phyloP scores from a whole-genome alignment of 2,888 invertebrate species.

The Phyllotreta striolata region DNA sequence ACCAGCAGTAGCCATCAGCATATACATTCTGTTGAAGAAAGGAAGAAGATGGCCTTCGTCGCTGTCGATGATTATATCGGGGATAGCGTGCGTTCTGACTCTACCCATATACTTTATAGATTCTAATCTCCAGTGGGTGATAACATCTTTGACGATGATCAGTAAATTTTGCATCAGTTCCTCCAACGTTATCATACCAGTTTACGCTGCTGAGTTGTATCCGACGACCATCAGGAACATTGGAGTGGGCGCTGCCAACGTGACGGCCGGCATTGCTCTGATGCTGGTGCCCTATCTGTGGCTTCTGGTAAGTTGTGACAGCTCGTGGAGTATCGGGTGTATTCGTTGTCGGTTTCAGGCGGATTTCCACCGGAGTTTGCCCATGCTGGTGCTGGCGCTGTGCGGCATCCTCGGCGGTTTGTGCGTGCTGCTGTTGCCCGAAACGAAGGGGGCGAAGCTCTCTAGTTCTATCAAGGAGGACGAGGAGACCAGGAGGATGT shows the following conservation, averaged over 20 bases:
- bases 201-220: conserved; percentile 81
- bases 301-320: conserved; percentile 72
- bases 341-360: conserved; percentile 63
- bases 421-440: conserved; percentile 77
- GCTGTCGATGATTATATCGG: conserved; percentile 72
- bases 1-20: conserved; percentile 79
- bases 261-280: conserved; percentile 77
- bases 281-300: conserved; percentile 82
- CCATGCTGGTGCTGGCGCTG: conserved; percentile 75
- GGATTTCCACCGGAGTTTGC: conserved; percentile 70
- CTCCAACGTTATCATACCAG: conserved; percentile 80
- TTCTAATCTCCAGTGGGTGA: conserved; percentile 70
- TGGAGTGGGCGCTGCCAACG: conserved; percentile 78
- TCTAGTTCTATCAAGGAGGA: conserved; percentile 55
- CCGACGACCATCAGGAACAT: conserved; percentile 82
- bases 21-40: conserved; percentile 76
- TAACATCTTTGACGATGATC: conserved; percentile 78
- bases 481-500: conserved; percentile 31
- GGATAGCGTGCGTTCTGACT: conserved; percentile 71
- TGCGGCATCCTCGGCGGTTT: conserved; percentile 76
- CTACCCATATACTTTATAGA: conserved; percentile 64
- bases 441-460: conserved; percentile 70
- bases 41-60: conserved; percentile 78
- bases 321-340: not conserved
- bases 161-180: conserved; percentile 83